Evolutionary conservation across 2,113 vertebrate genomes (phyloP).

Genomic region (Lepus timidus): DNA sequence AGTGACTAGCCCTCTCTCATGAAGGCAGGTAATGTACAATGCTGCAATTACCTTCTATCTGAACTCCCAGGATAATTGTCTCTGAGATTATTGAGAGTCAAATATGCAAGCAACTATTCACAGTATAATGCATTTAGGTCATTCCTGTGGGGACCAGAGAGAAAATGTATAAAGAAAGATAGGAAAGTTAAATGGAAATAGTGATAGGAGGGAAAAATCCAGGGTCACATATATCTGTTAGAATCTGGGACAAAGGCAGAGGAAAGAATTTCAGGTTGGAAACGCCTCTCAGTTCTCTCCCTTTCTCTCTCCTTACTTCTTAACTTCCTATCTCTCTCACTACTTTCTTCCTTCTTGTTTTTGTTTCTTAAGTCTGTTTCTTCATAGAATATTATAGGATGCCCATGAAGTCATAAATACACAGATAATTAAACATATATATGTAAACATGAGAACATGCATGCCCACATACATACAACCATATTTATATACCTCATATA

Average conservation of each 20-base stretch:
- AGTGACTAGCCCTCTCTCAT: background rate
- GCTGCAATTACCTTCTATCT: background rate
- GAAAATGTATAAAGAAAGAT: background rate
- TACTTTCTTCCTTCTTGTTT: too few relatives aligned
- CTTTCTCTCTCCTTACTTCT: too few relatives aligned
- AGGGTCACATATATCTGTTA: background rate
- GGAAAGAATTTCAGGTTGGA: background rate
- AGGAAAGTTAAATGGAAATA: background rate
- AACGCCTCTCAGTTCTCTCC: background rate
- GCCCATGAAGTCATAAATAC: background rate
- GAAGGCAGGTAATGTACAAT: background rate
- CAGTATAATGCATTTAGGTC: background rate
- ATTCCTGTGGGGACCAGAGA: background rate
- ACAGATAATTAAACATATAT: background rate
- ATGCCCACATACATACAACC: too few relatives aligned
- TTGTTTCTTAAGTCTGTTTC: background rate
- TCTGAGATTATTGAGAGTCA: background rate
- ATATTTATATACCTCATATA: background rate
- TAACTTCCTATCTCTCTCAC: too few relatives aligned
- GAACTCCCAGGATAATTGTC: background rate
- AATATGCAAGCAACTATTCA: background rate
- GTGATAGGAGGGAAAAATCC: background rate
- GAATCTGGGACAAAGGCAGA: background rate
- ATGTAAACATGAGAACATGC: background rate
- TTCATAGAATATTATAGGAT: background rate